Base-by-base conservation (phyloP, 2,797 vertebrate species). In the Allochrocebus solatus region DNA sequence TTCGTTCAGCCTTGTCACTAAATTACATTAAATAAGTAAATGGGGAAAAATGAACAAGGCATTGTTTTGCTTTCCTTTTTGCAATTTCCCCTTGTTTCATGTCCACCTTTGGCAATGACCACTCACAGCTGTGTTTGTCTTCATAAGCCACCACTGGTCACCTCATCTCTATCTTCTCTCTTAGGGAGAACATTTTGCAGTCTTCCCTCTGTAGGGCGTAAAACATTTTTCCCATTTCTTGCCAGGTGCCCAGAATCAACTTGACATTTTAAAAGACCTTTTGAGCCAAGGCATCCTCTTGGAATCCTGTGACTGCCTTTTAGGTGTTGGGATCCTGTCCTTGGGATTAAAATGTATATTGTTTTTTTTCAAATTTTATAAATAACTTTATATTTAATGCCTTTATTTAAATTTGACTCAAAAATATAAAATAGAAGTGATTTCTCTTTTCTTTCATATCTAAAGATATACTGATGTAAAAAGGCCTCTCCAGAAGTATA, bases 141-240 rank as follows among this genome's bases (percentile, higher is more conserved):
- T 70, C 76, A 14, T 80, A 76, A 87, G 28, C 33, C 43, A 21
- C 39, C 36, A 55, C 16, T 7, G 8, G 33, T 87, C 39, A 13
- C n/a, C 14, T 84, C 61, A 39, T 33, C 24, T 79, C 53, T n/a
- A 9, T 57, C 83, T 75, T 43, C 89, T 79, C 46, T 43, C 64
- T 59, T n/a, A 82, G 24, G 67, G 43, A 59, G 74, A 79, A 22
- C 41, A 13, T 79, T 50, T 64, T 50, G 28, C 83, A 53, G 30
- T 33, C 41, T 88, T 30, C 26, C 28, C 22, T 64, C 46, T 39
- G 9, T 26, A 55, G 55, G 53, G 39, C 72, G 26, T 26, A 46
- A 82, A 22, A 61, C 39, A n/a, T 59, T 67, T 59, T 90, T 43
- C 70, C 82, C 59, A n/a, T 79, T 75, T 82, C 95, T 86, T 96